Conservation (phyloP, 2,888 invertebrate genomes). For the Hyposoter dolosus region DNA sequence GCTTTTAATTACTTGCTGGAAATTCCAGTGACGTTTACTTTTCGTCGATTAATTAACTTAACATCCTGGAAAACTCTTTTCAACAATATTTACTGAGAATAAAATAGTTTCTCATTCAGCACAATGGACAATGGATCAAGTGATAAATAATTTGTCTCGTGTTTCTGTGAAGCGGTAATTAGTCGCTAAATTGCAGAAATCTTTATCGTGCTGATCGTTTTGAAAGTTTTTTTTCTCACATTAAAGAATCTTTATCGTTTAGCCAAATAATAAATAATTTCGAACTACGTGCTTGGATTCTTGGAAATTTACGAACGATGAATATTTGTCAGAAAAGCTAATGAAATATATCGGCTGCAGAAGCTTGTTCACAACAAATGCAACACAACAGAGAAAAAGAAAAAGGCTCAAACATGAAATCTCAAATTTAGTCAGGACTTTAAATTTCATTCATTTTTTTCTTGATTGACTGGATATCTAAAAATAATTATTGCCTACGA, state of each 20-base stretch:
- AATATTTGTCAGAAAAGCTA: background rate
- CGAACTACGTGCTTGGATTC: background rate
- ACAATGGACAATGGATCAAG: background rate
- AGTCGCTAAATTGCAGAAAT: conserved; percentile 12
- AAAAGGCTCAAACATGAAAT: background rate
- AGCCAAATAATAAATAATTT: background rate
- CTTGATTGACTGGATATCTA: background rate
- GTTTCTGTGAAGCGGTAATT: conserved; percentile 5
- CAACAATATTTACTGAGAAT: background rate
- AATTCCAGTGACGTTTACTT: conserved; percentile 1
- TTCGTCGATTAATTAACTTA: background rate
- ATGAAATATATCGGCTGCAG: background rate
- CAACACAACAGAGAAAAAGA: background rate
- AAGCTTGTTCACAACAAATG: background rate
- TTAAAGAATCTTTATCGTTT: background rate
- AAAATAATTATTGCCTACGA: conserved; percentile 8
- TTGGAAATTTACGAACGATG: background rate
- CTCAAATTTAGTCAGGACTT: background rate
- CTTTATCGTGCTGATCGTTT: background rate
- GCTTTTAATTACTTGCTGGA: background rate
- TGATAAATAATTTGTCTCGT: background rate
- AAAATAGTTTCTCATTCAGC: background rate
- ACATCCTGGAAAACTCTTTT: conserved; percentile 10
- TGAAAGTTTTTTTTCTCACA: background rate
- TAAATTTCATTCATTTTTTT: background rate